These are phyloP conservation scores for Silurus aristotelis DNA, from an alignment of 2,797 vertebrate species.

Conservation along the genomic window DNA sequence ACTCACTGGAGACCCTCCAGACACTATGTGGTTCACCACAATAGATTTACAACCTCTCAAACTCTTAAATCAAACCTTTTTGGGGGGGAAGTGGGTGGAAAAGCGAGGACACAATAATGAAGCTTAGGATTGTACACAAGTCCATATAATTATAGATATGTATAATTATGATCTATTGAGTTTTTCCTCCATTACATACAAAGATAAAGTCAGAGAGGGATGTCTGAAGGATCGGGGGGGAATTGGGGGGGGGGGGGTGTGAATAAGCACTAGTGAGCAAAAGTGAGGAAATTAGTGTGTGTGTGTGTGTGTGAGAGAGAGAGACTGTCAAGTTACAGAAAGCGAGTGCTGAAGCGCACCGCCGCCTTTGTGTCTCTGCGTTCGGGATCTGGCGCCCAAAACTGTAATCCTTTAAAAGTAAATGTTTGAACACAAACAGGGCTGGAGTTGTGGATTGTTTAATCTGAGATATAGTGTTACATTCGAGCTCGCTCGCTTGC, in stretches of 20 bases:
- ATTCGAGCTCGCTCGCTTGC: slow-evolving; percentile 64
- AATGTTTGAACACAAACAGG: slow-evolving; percentile 83
- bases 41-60: slow-evolving; percentile 17
- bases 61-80: not conserved
- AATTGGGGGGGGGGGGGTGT: not conserved
- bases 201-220: not conserved
- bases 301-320: slow-evolving; percentile 50
- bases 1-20: slow-evolving; percentile 20
- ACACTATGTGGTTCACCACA: slow-evolving; percentile 21
- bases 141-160: not conserved
- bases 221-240: not conserved
- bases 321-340: slow-evolving; percentile 72
- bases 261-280: slow-evolving; percentile 25
- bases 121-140: not conserved
- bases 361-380: slow-evolving; percentile 82
- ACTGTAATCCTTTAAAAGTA: slow-evolving; percentile 79
- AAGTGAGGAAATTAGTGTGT: slow-evolving; percentile 17
- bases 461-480: slow-evolving; percentile 81
- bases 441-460: slow-evolving; percentile 79
- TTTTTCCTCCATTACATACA: slow-evolving; percentile 9
- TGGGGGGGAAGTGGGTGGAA: not conserved
- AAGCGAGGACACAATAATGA: not conserved
- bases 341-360: slow-evolving; percentile 72
- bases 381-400: slow-evolving; percentile 70
- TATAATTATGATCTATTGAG: not conserved